Conservation (phyloP, 2,113 vertebrate genomes). For the Entomyzon cyanotis region DNA sequence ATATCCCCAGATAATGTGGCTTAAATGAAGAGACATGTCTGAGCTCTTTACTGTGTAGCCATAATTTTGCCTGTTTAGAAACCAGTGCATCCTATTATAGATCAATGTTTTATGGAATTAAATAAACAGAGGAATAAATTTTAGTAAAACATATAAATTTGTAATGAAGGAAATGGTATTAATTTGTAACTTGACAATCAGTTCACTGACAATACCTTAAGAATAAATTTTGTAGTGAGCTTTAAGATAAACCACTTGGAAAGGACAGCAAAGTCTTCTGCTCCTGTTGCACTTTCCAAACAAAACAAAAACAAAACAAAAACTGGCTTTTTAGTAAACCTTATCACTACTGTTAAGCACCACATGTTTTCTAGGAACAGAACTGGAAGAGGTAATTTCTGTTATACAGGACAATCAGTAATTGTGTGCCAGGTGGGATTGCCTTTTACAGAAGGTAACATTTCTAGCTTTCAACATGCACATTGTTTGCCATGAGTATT, state of each 20-base stretch:
- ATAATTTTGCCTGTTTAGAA: not conserved
- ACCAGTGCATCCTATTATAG: not conserved
- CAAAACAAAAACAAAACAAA: not conserved
- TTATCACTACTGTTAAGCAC: not conserved
- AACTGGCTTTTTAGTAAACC: not conserved
- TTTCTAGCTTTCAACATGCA: not conserved
- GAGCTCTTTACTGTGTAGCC: not conserved
- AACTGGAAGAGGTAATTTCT: not conserved
- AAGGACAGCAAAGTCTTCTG: not conserved
- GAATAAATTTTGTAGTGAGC: not conserved
- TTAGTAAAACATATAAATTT: not conserved
- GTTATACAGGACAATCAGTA: not conserved
- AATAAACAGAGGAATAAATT: not conserved
- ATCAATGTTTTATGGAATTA: not conserved
- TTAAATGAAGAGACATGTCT: not conserved
- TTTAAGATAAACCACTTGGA: not conserved
- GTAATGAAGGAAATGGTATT: not conserved
- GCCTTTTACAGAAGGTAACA: not conserved
- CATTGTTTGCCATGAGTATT: not conserved
- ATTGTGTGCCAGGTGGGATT: not conserved
- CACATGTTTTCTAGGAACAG: not conserved
- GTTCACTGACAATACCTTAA: not conserved
- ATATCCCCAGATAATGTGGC: not conserved
- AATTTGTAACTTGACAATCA: not conserved
- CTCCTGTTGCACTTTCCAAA: not conserved